Conservation (phyloP, 2,797 vertebrate species). For the Syngnathus acus region DNA sequence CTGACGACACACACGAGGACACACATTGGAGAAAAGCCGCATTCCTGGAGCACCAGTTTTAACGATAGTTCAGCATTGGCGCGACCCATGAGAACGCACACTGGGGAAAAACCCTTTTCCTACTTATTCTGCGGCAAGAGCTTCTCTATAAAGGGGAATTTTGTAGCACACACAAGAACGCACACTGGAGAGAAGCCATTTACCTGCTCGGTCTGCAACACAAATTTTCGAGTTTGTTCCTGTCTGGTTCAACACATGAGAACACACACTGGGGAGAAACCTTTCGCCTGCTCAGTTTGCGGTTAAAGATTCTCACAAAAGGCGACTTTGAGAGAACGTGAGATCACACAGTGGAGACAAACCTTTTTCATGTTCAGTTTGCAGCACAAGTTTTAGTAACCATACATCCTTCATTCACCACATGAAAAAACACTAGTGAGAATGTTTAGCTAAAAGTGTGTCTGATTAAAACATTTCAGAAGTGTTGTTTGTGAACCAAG, state of each 20-base stretch:
- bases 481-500: too few relatives aligned
- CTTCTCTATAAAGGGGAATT: not conserved
- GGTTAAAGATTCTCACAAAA: too few relatives aligned
- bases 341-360: too few relatives aligned
- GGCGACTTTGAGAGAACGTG: too few relatives aligned
- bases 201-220: not conserved
- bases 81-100: not conserved
- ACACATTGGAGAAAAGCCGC: not conserved
- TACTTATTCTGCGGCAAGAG: not conserved
- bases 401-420: too few relatives aligned
- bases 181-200: not conserved
- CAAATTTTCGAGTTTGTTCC: not conserved
- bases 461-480: not conserved
- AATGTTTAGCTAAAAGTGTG: not conserved
- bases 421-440: not conserved
- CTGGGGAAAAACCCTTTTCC: not conserved
- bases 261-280: not conserved
- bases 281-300: too few relatives aligned
- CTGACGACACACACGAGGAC: not conserved
- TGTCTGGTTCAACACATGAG: conserved; percentile 5
- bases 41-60: not conserved
- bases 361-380: too few relatives aligned
- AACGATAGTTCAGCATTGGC: not conserved
- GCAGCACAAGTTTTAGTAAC: too few relatives aligned
- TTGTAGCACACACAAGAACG: not conserved